Base-by-base conservation (phyloP, 2,888 invertebrate genomes). In the Oligia strigilis region DNA sequence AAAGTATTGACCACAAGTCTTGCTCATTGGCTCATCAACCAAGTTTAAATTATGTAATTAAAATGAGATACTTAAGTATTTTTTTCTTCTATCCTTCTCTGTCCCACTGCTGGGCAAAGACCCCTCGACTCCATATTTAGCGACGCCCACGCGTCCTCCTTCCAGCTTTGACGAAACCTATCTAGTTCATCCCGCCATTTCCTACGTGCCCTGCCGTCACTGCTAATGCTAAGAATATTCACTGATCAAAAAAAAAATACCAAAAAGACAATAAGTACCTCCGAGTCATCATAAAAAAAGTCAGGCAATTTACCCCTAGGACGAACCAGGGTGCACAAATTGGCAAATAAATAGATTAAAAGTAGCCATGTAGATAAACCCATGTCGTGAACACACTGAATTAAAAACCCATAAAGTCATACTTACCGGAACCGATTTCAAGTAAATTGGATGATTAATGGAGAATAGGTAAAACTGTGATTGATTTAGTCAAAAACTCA, bases 301-400 rank as follows among this genome's bases (percentile, higher is more conserved):
- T 62, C 58, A 0, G 81, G 85, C 0, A 64, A 17, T 19, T 19
- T 69, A 0, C 49, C 83, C 29, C 0, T 0, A 1, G 80, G 5
- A 43, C 4, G 1, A 11, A 62, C 52, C 4, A 13, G 9, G 2
- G 19, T 29, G 23, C 29, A 58, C 6, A 66, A 9, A 49, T 70
- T 69, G 13, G n/a, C 8, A 62, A 84, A 66, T 43, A 73, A 3
- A 77, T 11, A 67, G 23, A 67, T 5, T 14, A 46, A 0, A 4
- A 87, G 13, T 14, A 84, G 4, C 55, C 85, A 81, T 81, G 19
- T 40, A 60, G 43, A 36, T 17, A 8, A 4, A 13, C 14, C 46
- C 82, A 82, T 82, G 14, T 73, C 70, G 23, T 2, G 3, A 29
- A 46, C 9, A 74, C 4, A 85, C 72, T 87, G 75, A 84, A 87